These are phyloP conservation scores for Aeoliscus strigatus DNA, from an alignment of 2,797 vertebrate species.

Conservation along the genomic window DNA sequence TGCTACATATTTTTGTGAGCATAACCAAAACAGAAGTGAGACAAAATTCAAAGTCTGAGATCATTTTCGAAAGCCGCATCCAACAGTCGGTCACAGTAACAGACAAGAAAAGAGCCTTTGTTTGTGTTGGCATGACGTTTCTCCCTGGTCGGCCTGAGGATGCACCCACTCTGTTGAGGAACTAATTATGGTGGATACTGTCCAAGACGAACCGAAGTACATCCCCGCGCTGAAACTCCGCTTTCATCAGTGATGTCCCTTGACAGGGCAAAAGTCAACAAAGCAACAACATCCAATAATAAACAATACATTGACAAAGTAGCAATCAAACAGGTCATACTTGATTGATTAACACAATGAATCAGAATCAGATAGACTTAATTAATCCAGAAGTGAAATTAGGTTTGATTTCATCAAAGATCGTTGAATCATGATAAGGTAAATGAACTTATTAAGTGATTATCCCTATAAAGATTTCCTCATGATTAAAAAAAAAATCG, in stretches of 20 bases:
- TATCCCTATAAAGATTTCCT: too few relatives aligned
- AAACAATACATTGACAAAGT: too few relatives aligned
- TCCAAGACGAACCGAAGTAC: constrained; percentile 56
- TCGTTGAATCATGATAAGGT: too few relatives aligned
- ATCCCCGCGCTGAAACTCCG: constrained; percentile 45
- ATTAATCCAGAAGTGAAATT: too few relatives aligned
- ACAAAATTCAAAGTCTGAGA: constrained; percentile 34
- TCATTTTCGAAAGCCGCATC: constrained; percentile 33
- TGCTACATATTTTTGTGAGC: constrained; percentile 19
- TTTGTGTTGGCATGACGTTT: constrained; percentile 69
- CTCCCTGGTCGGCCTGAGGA: constrained; percentile 68
- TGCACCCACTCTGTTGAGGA: constrained; percentile 59
- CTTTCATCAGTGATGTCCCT: constrained; percentile 49
- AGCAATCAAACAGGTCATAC: too few relatives aligned
- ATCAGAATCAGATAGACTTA: too few relatives aligned
- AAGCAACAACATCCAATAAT: constrained; percentile 7
- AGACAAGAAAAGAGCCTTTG: constrained; percentile 40
- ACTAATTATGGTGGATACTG: constrained; percentile 67
- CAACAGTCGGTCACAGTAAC: constrained; percentile 26
- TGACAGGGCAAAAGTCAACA: constrained; percentile 18
- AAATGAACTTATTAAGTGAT: too few relatives aligned
- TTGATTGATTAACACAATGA: too few relatives aligned
- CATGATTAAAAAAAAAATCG: too few relatives aligned
- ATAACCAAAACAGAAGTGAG: constrained; percentile 9
- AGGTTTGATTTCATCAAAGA: too few relatives aligned